These are phyloP conservation scores for Alethe diademata DNA, from an alignment of 2,113 vertebrate genomes.

Conservation along the genomic window DNA sequence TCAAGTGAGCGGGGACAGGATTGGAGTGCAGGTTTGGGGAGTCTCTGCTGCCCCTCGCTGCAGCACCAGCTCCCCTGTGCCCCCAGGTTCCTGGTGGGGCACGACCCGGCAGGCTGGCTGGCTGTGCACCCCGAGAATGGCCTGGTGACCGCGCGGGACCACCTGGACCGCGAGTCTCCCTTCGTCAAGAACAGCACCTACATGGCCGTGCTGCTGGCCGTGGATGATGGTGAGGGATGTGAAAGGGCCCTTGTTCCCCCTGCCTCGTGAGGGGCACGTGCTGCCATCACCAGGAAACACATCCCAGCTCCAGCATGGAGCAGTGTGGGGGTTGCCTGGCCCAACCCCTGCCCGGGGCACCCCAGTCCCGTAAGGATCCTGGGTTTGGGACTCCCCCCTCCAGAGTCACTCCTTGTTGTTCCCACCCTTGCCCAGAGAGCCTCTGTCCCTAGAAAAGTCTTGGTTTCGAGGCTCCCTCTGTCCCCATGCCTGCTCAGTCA, in stretches of 20 bases:
- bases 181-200: conserved; percentile 80
- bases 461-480: background rate
- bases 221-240: conserved; percentile 79
- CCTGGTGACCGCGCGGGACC: conserved; percentile 61
- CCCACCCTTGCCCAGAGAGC: background rate
- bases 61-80: background rate
- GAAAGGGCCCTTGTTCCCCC: conserved; percentile 13
- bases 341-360: background rate
- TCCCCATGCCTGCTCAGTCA: background rate
- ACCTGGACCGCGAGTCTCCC: conserved; percentile 82
- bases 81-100: conserved; percentile 79
- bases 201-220: conserved; percentile 72
- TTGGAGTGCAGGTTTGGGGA: too few relatives aligned
- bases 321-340: background rate
- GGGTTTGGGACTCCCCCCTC: background rate
- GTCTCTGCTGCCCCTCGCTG: accelerated
- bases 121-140: conserved; percentile 71
- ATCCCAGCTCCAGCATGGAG: background rate
- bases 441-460: background rate
- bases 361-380: accelerated
- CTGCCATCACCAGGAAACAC: background rate
- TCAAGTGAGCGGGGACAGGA: conserved; percentile 70
- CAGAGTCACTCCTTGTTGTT: background rate
- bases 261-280: background rate
- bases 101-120: conserved; percentile 82